Base-by-base conservation (phyloP, 2,797 vertebrate species). In the Anisognathus igniventris region DNA sequence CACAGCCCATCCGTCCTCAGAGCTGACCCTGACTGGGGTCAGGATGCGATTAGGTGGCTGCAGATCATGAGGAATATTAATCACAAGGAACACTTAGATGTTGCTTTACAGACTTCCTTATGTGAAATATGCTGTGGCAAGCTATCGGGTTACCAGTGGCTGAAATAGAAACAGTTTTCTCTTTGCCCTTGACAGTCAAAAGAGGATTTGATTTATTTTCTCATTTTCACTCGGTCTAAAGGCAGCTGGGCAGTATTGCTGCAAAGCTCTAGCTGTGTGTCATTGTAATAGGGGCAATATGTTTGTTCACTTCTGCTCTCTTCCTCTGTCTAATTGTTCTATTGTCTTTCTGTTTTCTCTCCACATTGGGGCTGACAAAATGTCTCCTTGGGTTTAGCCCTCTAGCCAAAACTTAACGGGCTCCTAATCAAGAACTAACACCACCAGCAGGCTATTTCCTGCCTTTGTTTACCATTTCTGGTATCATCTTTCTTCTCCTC, bases 201-300 rank as follows among this genome's bases (percentile, higher is more conserved):
- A 89, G 87, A 91, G 78, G 51, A 81, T 92, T 95, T 96, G 96
- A 96, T 96, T 95, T 95, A 96, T 94, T 93, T 96, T 95, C 95
- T 94, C 84, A 87, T 96, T 96, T 96, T 96, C 89, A 92, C 89
- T 92, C 70, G 2, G 70, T 95, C 86, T 88, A 92, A 82, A 93
- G 89, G 94, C 95, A 96, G 84, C 92, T 96, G 92, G 86, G 79
- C 87, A 93, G 75, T 77, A 82, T 75, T 95, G 88, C 92, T 93
- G 56, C 88, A 94, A 92, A 96, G 64, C 88, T 77, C 78, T 80
- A 80, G 67, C 65, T 95, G 68, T 79, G 71, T 95, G 84, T 91
- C 84, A 85, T 30, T 83, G 78, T 95, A 96, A 95, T 83, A 68
- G 68, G 68, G 84, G 75, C 92, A 95, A 89, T 90, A 74, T 93